Evolutionary conservation across 2,888 invertebrate species (phyloP).

Genomic region (Penaeus monodon): DNA sequence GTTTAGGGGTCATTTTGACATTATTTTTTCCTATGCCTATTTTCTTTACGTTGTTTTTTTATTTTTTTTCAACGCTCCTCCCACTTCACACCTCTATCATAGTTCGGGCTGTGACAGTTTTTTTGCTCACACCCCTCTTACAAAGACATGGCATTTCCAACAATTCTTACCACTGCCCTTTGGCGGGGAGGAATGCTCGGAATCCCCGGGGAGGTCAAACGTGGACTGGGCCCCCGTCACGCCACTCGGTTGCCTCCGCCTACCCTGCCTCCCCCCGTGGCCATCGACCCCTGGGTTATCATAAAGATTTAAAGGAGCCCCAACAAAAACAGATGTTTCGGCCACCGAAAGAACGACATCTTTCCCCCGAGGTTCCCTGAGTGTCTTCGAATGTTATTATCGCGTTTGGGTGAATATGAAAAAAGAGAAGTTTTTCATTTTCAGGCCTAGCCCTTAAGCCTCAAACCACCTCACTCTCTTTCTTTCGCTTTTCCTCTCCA

Average conservation of each 20-base stretch:
- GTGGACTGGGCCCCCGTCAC: conserved; percentile 86
- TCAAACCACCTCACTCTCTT: not conserved
- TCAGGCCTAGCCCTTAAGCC: no score
- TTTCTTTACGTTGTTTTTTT: no score
- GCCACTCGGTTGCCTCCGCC: conserved; percentile 81
- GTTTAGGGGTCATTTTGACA: no score
- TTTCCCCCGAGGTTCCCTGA: conserved; percentile 24
- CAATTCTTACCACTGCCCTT: not conserved
- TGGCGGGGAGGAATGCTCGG: conserved; percentile 86
- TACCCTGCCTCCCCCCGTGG: conserved; percentile 40
- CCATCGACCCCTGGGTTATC: conserved; percentile 19
- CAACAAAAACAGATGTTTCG: not conserved
- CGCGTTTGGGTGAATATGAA: no score
- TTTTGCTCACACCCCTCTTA: not conserved
- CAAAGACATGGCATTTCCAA: not conserved
- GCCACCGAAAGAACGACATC: not conserved
- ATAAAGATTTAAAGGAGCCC: conserved; percentile 4
- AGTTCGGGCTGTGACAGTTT: not conserved
- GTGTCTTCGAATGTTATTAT: not conserved
- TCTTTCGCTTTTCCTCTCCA: not conserved
- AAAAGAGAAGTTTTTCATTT: no score
- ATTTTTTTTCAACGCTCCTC: no score
- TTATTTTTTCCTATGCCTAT: no score
- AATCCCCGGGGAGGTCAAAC: conserved; percentile 85
- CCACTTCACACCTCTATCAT: not conserved